Conservation (phyloP, 2,113 vertebrate genomes). For the Seriola dumerili region DNA sequence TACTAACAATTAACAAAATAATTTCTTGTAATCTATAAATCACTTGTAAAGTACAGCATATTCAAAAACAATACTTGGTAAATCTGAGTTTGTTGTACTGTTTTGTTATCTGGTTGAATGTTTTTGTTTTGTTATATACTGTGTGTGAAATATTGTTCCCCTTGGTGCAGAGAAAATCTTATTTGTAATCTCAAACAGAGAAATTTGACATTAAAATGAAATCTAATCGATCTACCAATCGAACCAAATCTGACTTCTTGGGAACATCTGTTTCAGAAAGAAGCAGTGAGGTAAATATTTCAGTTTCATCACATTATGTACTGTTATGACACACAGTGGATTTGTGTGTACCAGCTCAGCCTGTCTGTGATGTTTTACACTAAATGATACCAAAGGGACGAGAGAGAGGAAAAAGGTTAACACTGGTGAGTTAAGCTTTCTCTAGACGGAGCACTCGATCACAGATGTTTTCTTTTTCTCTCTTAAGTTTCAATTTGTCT, state of each 20-base stretch:
- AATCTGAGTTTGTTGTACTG: too few relatives aligned
- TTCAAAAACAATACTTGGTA: too few relatives aligned
- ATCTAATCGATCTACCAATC: not conserved
- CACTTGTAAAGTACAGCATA: too few relatives aligned
- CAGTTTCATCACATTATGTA: too few relatives aligned
- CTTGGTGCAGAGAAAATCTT: not conserved
- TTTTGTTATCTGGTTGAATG: too few relatives aligned
- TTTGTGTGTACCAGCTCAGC: not conserved
- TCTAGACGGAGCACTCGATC: constrained; percentile 36
- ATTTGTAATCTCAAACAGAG: not conserved
- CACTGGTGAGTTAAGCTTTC: not conserved
- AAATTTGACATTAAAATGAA: not conserved
- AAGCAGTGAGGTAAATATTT: too few relatives aligned
- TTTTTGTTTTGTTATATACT: too few relatives aligned
- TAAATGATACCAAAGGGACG: not conserved
- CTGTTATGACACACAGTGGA: not conserved
- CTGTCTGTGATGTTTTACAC: not conserved
- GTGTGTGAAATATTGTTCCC: too few relatives aligned
- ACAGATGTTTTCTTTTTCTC: constrained; percentile 30
- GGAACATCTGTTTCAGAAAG: not conserved
- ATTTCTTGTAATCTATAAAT: too few relatives aligned
- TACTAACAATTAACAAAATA: too few relatives aligned
- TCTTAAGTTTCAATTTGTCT: too few relatives aligned
- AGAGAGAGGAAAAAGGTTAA: not conserved
- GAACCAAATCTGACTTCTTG: too few relatives aligned